Base-by-base conservation (phyloP, 2,888 invertebrate species). In the Leucophora obtusa region DNA sequence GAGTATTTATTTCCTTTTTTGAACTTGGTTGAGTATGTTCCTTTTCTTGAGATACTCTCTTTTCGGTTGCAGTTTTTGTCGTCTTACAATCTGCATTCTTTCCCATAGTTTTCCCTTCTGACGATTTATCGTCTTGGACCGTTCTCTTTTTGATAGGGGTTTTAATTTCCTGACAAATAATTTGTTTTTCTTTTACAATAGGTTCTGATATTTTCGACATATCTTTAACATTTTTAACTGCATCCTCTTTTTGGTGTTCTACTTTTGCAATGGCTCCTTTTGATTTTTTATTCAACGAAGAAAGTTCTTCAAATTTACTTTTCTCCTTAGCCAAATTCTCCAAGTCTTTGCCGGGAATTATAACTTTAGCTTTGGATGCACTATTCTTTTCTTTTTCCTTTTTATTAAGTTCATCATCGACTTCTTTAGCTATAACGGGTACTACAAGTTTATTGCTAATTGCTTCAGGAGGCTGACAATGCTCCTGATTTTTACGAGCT, bases 371-470 rank as follows among this genome's bases (percentile, higher is more conserved):
- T 18, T 76, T 68, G 5, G 15, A 9, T 10, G 47, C 68, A 58
- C 24, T 60, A 53, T 43, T 83, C 70, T 73, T 83, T 65, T 59
- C 75, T 66, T 86, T 88, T 80, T 89, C 87, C 79, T 87, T 87
- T 38, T 85, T 87, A 2, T 84, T 85, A 7, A 89, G 80, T 47
- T 88, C 89, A 74, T 88, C 87, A 38, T 89, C 87, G 35, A 88
- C 83, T 54, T 88, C 86, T 82, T 90, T 89, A 62, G 89, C 90
- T 68, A 91, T 90, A 9, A 91, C 90, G 0, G 91, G 91, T 1
- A 91, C 91, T 58, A 91, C 86, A 43, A 91, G 79, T 70, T 90
- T 89, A 51, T 87, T 87, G 17, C 86, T 86, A 82, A 91, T 85
- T 47, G 85, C 84, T 69, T 88, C 89, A 0, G 90, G 90, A 4